phyloP scores from a whole-genome alignment of 1,140 invertebrate genomes.

The Polypedilum vanderplanki region DNA sequence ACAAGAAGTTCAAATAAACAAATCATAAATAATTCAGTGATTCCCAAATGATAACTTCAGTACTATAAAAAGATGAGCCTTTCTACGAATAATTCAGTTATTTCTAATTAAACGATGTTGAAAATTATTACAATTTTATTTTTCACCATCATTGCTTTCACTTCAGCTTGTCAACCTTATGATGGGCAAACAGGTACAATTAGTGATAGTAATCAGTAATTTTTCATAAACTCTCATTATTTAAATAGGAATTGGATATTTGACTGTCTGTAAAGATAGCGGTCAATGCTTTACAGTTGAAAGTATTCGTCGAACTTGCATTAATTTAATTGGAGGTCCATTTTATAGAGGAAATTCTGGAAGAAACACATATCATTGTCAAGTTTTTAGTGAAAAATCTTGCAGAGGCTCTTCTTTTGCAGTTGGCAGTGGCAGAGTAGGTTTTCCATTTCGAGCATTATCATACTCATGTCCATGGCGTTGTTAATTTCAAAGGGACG shows the following conservation, averaged over 20 bases:
- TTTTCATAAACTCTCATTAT: too few species aligned
- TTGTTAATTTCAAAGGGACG: not conserved
- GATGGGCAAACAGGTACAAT: not conserved
- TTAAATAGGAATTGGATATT: not conserved
- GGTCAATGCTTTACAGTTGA: not conserved
- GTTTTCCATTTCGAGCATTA: not conserved
- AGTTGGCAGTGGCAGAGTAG: not conserved
- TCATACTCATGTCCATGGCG: not conserved
- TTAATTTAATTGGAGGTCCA: not conserved
- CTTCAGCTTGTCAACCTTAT: not conserved
- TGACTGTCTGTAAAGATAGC: not conserved
- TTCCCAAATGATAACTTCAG: too few species aligned
- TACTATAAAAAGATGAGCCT: too few species aligned
- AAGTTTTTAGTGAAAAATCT: not conserved
- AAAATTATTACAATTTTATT: too few species aligned
- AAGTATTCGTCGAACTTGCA: not conserved
- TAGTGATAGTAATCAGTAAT: too few species aligned
- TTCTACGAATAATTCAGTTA: too few species aligned
- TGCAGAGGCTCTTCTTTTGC: not conserved
- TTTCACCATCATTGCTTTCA: too few species aligned
- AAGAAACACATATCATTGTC: not conserved
- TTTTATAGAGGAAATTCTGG: not conserved
- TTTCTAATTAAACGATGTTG: too few species aligned
- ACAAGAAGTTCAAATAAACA: too few species aligned
- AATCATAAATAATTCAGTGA: too few species aligned